These are phyloP conservation scores for Volucella inflata DNA, from an alignment of 2,888 invertebrate species.

Conservation along the genomic window DNA sequence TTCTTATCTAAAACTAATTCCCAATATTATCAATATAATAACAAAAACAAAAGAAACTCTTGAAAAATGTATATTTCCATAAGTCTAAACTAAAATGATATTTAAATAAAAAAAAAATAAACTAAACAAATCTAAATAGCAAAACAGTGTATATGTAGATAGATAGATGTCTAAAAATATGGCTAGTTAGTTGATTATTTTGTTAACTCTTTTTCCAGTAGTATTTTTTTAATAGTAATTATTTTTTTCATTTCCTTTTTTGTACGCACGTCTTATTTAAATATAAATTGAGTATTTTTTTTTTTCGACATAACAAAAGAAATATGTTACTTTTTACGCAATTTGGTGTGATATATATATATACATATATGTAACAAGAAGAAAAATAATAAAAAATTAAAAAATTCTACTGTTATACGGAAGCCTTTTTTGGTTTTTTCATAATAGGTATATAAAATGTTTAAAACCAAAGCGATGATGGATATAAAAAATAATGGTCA, in stretches of 20 bases:
- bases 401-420: background rate
- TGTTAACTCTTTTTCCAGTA: background rate
- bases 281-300: slow-evolving; percentile 23
- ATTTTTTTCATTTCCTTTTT: slow-evolving; percentile 3
- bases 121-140: slow-evolving; percentile 22
- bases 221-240: slow-evolving; percentile 18
- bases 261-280: background rate
- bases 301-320: background rate
- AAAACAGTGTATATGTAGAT: slow-evolving; percentile 50
- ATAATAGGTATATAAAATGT: background rate
- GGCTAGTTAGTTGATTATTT: slow-evolving; percentile 47
- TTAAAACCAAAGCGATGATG: slow-evolving; percentile 8
- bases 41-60: slow-evolving; percentile 6
- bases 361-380: slow-evolving; percentile 19
- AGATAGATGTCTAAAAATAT: slow-evolving; percentile 65
- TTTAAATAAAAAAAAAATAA: slow-evolving; percentile 34
- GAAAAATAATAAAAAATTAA: slow-evolving; percentile 12
- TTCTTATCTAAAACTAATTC: slow-evolving; percentile 67
- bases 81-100: slow-evolving; percentile 49
- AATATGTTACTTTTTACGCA: slow-evolving; percentile 37
- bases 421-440: slow-evolving; percentile 12
- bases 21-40: slow-evolving; percentile 40
- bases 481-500: slow-evolving; percentile 12
- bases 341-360: slow-evolving; percentile 65
- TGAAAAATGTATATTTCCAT: slow-evolving; percentile 34